Conservation (phyloP, 2,888 invertebrate genomes). For the Kryphioiulus occultus region DNA sequence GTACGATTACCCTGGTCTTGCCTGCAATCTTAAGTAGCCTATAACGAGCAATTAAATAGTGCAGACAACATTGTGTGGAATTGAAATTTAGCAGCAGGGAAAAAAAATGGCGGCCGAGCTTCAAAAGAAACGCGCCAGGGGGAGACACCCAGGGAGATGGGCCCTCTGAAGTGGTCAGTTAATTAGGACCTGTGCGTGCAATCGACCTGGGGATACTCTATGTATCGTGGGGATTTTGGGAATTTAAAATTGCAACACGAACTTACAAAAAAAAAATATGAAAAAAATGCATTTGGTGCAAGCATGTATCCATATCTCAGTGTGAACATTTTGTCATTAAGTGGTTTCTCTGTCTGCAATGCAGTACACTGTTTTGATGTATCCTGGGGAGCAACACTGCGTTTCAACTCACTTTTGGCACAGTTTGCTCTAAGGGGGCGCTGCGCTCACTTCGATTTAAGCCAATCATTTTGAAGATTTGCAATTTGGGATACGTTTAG, state of each 20-base stretch:
- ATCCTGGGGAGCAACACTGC: too few relatives aligned
- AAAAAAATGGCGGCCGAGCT: neutral
- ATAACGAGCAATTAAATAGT: slow-evolving; percentile 15
- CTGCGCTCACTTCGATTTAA: too few relatives aligned
- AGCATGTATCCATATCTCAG: neutral
- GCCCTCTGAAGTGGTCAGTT: neutral
- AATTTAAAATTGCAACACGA: neutral
- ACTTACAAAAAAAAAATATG: neutral
- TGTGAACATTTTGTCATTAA: too few relatives aligned
- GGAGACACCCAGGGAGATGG: neutral
- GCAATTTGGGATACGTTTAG: too few relatives aligned
- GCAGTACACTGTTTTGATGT: too few relatives aligned
- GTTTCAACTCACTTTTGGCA: too few relatives aligned
- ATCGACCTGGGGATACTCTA: neutral
- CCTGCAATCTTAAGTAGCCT: neutral
- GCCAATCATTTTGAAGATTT: too few relatives aligned
- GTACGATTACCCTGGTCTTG: neutral
- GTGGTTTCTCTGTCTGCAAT: too few relatives aligned
- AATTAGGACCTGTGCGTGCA: slow-evolving; percentile 14
- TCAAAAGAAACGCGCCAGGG: neutral
- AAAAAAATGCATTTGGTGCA: neutral
- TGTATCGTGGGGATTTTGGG: neutral
- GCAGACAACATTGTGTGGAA: slow-evolving; percentile 14
- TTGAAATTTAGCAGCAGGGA: neutral
- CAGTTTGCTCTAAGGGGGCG: too few relatives aligned